Percentiles rank a stretch among this genome's conserved stretches.
Conservation (phyloP, 2,113 vertebrate genomes). For the Hippocampus mohnikei region DNA sequence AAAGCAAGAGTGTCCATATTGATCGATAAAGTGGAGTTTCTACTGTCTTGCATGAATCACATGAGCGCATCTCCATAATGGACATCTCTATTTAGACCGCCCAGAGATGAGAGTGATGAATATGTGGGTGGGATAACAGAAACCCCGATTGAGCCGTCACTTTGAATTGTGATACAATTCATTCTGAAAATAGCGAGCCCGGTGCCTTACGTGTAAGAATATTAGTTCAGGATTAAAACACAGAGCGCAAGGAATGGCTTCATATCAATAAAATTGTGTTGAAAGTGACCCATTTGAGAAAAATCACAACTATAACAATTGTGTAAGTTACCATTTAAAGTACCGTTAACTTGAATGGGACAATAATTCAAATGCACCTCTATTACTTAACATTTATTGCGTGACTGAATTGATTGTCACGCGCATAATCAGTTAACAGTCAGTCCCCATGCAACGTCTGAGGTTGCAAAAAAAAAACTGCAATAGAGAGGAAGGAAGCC, state of each 20-base stretch:
- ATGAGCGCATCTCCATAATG: too few species aligned
- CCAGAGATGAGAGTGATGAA: too few species aligned
- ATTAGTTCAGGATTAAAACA: not conserved
- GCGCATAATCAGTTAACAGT: slow-evolving; percentile 5
- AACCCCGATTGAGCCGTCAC: too few species aligned
- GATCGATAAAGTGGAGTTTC: too few species aligned
- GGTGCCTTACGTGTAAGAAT: not conserved
- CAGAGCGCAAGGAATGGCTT: not conserved
- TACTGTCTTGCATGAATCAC: too few species aligned
- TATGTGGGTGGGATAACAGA: too few species aligned
- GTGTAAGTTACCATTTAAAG: not conserved
- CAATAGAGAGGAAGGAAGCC: slow-evolving; percentile 8
- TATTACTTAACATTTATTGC: not conserved
- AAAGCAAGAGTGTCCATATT: too few species aligned
- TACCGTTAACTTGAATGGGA: not conserved
- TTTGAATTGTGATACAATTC: too few species aligned
- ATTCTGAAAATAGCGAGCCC: too few species aligned
- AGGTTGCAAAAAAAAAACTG: not conserved
- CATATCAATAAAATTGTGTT: too few species aligned
- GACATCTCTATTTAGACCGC: too few species aligned
- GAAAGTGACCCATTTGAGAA: not conserved
- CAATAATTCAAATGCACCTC: not conserved
- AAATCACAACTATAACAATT: not conserved
- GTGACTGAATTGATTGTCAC: not conserved
- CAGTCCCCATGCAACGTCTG: not conserved